Base-by-base conservation (phyloP, 30 jellyfish, hydroid and myxozoan genomes). In the Mastigias papua region DNA sequence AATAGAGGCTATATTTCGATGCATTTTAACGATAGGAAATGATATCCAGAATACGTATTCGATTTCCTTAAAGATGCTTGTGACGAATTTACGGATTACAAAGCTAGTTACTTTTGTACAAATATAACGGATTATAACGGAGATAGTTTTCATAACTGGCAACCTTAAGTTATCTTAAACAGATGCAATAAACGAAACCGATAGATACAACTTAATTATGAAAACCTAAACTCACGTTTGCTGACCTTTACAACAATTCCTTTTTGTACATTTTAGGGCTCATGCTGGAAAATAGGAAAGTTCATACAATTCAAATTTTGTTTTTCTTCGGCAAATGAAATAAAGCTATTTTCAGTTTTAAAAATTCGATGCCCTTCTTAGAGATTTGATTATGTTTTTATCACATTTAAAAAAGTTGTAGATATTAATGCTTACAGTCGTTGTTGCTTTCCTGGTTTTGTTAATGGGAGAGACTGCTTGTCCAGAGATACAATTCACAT, bases 121-220 rank as follows among this genome's bases (percentile, higher is more conserved):
- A 54, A 54, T 54, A 54, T 54, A 54, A 54, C 67, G 67, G 67
- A 54, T 54, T 54, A 54, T 54, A 54, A 54, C 67, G 67, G 67
- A 21, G 23, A 11, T 11, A 11, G 67, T 54, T 54, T 54, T 54
- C 67, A 54, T 54, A 54, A 54, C 67, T 54, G 23, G 26, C 27
- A 54, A 54, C 67, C 67, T 19, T 54, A 2, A 16, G 67, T 54
- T 54, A 19, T 16, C 25, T 3, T 54, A 54, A 54, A 54, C 27
- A 54, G 67, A 54, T 54, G 67, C 25, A 11, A 25, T 21, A 54
- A 54, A 11, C 27, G 67, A 54, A 6, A 54, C 67, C 67, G 67
- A 54, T 21, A 21, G 23, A 10, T 54, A 21, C 9, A 19, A 21
- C 25, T 54, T 54, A 54, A 54, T 54, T 25, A 54, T 2, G 23